Percentiles rank a stretch among this genome's conserved stretches.
Conservation (phyloP, 1,140 invertebrate genomes). For the Leptinotarsa lineolata region DNA sequence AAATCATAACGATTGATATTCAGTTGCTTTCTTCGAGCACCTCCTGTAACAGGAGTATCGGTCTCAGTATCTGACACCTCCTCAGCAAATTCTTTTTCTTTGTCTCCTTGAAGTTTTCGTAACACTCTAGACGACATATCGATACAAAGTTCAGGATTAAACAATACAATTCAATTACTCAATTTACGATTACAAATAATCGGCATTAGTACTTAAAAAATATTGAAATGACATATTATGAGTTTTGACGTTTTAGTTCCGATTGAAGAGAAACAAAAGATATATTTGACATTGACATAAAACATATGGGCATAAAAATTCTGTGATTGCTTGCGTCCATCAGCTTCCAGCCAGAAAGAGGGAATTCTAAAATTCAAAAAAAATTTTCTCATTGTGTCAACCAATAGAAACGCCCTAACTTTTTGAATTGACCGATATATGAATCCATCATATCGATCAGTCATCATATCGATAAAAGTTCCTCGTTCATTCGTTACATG, state of each 20-base stretch:
- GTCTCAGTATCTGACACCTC: conserved; percentile 61
- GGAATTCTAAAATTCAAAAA: too few relatives aligned
- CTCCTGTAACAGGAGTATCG: conserved; percentile 55
- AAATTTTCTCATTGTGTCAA: too few relatives aligned
- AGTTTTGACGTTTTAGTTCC: not conserved
- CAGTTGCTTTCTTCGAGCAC: conserved; percentile 59
- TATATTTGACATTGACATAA: conserved; percentile 5
- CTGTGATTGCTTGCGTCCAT: too few relatives aligned
- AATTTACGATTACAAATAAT: not conserved
- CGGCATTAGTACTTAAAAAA: not conserved
- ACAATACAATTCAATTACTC: not conserved
- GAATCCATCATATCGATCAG: too few relatives aligned
- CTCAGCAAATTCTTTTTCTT: conserved; percentile 57
- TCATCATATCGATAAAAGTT: too few relatives aligned
- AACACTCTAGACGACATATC: conserved; percentile 68
- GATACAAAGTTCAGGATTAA: not conserved
- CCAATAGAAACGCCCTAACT: too few relatives aligned
- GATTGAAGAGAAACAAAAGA: not conserved
- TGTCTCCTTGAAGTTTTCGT: conserved; percentile 65
- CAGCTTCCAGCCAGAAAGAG: too few relatives aligned
- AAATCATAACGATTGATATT: conserved; percentile 68
- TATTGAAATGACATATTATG: not conserved
- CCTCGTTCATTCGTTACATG: too few relatives aligned
- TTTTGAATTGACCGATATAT: too few relatives aligned
- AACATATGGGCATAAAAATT: not conserved